Evolutionary conservation across 2,888 invertebrate genomes (phyloP), one percentile per base, ranked within the genome.

Genomic region (Dicyrtoma fusca): DNA sequence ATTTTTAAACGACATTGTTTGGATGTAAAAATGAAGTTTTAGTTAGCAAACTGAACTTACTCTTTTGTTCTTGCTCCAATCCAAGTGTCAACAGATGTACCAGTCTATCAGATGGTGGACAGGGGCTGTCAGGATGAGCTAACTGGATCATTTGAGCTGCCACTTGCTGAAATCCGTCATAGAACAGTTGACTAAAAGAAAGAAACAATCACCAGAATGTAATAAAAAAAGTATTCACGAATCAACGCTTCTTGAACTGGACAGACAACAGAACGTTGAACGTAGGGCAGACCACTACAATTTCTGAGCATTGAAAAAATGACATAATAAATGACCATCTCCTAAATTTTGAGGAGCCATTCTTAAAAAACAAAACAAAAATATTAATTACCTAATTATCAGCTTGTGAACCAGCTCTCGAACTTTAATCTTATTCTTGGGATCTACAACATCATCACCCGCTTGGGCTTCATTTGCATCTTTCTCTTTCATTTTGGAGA

Each of bases 111-210:
- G 98, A 98, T 0, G 96, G 99, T 0, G 98, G 94, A 82, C 97
- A 97, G 0, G 94, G 91, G 42, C 95, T 95, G 80, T 96, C 94
- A 0, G 95, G 92, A 82, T 95, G 92, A 0, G 95, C 92, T 44
- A 91, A 86, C 68, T 90, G 88, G 0, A 95, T 90, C 72, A 99
- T 84, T 64, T 89, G 91, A 0, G 94, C 90, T 0, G 97, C 98
- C 64, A 97, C 86, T n/a, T 90, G 89, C 83, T 96, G 95, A 83
- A 95, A 91, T 0, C 98, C 98, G 88, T 99, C 99, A 82, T 99
- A 98, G 84, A 93, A 95, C 68, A 99, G 86, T 84, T 99, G 99
- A 82, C 99, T 99, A 83, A 45, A 87, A 86, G 77, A 61, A 26
- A 42, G 62, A 69, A 19, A 64, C 19, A 17, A n/a, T 4, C 19